These are phyloP conservation scores for Gymnogyps californianus DNA, from an alignment of 2,113 vertebrate species.

Conservation along the genomic window DNA sequence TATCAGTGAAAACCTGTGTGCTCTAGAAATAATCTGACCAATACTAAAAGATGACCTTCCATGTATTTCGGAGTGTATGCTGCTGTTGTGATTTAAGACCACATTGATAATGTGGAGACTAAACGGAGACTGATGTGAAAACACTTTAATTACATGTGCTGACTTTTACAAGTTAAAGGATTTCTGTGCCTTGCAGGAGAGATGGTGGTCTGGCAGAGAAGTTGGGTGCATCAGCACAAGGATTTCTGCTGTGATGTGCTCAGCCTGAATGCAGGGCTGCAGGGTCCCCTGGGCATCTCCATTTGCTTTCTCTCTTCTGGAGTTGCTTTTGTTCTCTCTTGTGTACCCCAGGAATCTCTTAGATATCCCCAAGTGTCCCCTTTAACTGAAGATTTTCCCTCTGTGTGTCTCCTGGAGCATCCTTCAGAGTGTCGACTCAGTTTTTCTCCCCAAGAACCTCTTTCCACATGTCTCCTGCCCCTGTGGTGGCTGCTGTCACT, in stretches of 20 bases:
- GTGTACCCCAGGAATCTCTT: not conserved
- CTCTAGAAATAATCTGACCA: not conserved
- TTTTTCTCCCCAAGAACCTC: not conserved
- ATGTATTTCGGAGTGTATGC: not conserved
- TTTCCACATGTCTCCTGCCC: rapidly evolving
- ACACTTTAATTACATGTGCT: not conserved
- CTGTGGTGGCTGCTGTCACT: not conserved
- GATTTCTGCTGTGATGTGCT: not conserved
- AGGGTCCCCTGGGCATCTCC: not conserved
- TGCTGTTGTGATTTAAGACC: not conserved
- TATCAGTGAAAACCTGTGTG: not conserved
- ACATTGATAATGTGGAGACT: too few relatives aligned
- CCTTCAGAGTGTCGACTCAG: not conserved
- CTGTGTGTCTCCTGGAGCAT: not conserved
- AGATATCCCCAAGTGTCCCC: not conserved
- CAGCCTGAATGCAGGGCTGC: not conserved
- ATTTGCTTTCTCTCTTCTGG: not conserved
- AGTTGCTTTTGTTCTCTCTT: not conserved
- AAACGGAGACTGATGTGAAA: not conserved
- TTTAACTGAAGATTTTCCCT: not conserved
- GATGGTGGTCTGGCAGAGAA: not conserved
- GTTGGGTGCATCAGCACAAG: not conserved
- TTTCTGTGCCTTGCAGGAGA: not conserved
- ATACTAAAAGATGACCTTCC: not conserved
- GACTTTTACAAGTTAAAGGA: not conserved